A percentile compares a stretch with the other conserved stretches of the same genome.
These are phyloP conservation scores for Sebastolobus altivelis DNA, from an alignment of 2,797 vertebrate genomes.

Conservation along the genomic window DNA sequence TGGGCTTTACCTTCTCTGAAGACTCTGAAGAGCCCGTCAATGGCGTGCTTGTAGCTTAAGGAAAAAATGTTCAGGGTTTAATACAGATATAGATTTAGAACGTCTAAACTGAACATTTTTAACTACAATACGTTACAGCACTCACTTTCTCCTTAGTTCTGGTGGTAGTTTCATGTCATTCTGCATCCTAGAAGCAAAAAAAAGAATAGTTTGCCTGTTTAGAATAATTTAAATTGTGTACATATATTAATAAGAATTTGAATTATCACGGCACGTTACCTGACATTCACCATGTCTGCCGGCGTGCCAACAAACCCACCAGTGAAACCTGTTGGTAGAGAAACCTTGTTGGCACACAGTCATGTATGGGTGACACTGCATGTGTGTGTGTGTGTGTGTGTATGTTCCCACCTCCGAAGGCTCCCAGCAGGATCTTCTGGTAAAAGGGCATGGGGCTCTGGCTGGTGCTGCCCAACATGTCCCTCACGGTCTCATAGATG, in stretches of 20 bases:
- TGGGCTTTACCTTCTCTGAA: slow-evolving; percentile 89
- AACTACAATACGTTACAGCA: slow-evolving; percentile 28
- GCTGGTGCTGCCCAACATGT: slow-evolving; percentile 81
- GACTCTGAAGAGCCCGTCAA: slow-evolving; percentile 93
- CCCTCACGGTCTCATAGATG: slow-evolving; percentile 94
- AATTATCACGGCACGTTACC: slow-evolving; percentile 76
- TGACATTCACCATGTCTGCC: slow-evolving; percentile 95
- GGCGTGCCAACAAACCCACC: slow-evolving; percentile 94
- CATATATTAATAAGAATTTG: background rate
- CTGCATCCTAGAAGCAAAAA: slow-evolving; percentile 90
- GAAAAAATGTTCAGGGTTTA: slow-evolving; percentile 3
- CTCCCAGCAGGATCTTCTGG: slow-evolving; percentile 93
- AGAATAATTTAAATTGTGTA: background rate
- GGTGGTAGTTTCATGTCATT: slow-evolving; percentile 93
- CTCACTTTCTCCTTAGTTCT: slow-evolving; percentile 93
- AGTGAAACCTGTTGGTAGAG: slow-evolving; percentile 86
- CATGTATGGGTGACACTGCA: background rate
- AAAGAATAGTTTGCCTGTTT: background rate
- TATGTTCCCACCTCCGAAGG: slow-evolving; percentile 87
- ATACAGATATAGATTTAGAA: background rate
- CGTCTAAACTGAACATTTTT: background rate
- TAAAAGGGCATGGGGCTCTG: slow-evolving; percentile 93
- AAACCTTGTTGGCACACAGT: background rate
- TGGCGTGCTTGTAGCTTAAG: slow-evolving; percentile 92
- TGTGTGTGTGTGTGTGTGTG: background rate